Evolutionary conservation across 2,797 vertebrate genomes (phyloP).

Genomic region (Syncerus caffer): DNA sequence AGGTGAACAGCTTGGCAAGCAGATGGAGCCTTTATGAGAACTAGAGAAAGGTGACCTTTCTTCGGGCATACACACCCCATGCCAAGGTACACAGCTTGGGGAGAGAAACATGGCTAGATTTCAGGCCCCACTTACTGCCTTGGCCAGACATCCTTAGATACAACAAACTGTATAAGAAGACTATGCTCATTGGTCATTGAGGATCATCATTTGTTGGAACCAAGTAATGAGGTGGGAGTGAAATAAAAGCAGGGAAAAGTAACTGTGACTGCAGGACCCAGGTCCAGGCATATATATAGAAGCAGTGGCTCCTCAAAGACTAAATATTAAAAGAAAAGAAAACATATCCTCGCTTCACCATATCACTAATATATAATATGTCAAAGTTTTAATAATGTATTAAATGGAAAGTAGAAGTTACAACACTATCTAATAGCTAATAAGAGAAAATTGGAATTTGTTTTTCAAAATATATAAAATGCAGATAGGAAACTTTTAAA

Average conservation of each 20-base stretch:
- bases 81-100: constrained; percentile 68
- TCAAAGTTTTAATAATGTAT: not conserved
- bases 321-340: not conserved
- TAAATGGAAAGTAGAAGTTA: not conserved
- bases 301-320: not conserved
- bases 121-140: not conserved
- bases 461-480: not conserved
- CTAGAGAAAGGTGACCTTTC: constrained; percentile 74
- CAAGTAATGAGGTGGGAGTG: too few species aligned
- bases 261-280: not conserved
- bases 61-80: constrained; percentile 4
- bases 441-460: not conserved
- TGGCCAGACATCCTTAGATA: not conserved
- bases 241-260: not conserved
- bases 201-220: not conserved
- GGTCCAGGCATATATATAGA: not conserved
- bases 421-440: not conserved
- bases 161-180: not conserved
- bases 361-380: not conserved
- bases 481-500: not conserved
- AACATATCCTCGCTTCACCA: not conserved
- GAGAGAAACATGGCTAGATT: constrained; percentile 46
- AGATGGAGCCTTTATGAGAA: constrained; percentile 72
- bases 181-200: not conserved
- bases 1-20: constrained; percentile 77